Evolutionary conservation across 2,797 vertebrate species (phyloP).

Genomic region (Mionectes olivaceus): DNA sequence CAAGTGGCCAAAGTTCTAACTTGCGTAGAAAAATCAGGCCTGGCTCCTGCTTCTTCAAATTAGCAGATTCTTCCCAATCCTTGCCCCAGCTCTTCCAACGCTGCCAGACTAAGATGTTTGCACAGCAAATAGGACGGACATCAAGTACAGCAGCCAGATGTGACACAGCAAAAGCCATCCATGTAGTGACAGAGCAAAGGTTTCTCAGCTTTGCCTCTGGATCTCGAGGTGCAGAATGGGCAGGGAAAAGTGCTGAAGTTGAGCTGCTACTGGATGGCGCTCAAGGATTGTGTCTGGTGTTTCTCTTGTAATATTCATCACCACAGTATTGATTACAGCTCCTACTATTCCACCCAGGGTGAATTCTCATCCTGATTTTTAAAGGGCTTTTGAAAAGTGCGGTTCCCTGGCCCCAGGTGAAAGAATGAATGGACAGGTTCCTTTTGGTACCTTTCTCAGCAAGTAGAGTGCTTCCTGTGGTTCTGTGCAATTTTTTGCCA

Average conservation of each 20-base stretch:
- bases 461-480: slow-evolving; percentile 83
- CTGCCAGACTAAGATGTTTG: not conserved
- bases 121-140: not conserved
- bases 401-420: not conserved
- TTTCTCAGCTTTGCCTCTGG: not conserved
- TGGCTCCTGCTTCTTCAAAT: not conserved
- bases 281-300: not conserved
- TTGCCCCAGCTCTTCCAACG: not conserved
- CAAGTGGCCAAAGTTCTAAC: not conserved
- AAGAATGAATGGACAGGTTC: not conserved
- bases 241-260: not conserved
- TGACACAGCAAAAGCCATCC: not conserved
- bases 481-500: slow-evolving; percentile 79
- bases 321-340: not conserved
- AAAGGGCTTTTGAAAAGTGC: not conserved
- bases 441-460: slow-evolving; percentile 86
- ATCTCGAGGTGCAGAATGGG: not conserved
- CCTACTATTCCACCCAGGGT: not conserved
- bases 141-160: not conserved
- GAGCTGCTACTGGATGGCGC: not conserved
- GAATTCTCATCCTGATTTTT: not conserved
- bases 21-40: not conserved
- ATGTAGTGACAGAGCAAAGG: not conserved
- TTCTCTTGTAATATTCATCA: not conserved
- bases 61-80: not conserved